Evolutionary conservation across 2,797 vertebrate genomes (phyloP).

Genomic region (Coendou prehensilis): DNA sequence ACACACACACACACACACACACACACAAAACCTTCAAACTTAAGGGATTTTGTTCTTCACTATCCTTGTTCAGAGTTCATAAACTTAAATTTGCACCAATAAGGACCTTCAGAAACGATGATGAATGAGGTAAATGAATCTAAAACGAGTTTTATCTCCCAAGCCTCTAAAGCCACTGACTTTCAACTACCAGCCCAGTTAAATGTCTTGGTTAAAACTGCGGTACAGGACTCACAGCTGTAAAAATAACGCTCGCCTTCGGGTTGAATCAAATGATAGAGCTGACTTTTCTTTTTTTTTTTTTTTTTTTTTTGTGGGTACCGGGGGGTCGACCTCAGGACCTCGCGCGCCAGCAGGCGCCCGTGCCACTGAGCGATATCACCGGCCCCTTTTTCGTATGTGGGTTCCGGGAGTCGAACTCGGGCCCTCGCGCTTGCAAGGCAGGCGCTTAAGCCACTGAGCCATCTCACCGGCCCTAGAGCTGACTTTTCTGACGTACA

Average conservation of each 20-base stretch:
- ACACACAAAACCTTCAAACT: background rate
- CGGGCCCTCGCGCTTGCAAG: too few species aligned
- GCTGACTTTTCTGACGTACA: constrained; percentile 46
- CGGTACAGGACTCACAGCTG: constrained; percentile 29
- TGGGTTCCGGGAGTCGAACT: too few species aligned
- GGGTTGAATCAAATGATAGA: constrained; percentile 58
- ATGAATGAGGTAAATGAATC: background rate
- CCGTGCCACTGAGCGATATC: too few species aligned
- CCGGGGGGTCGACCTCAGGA: too few species aligned
- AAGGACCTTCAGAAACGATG: constrained; percentile 18
- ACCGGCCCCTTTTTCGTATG: too few species aligned
- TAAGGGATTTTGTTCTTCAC: background rate
- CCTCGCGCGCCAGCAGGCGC: too few species aligned
- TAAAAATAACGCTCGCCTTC: constrained; percentile 66
- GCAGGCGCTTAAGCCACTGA: too few species aligned
- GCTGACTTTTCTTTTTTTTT: constrained; percentile 65
- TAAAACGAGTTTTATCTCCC: constrained; percentile 19
- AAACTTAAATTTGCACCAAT: constrained; percentile 8
- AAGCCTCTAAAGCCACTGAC: constrained; percentile 35
- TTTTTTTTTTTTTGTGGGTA: too few species aligned
- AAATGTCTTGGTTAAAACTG: constrained; percentile 48
- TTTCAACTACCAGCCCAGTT: constrained; percentile 20
- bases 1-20: background rate
- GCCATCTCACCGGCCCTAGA: too few species aligned
- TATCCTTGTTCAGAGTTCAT: background rate